Evolutionary conservation across 1,140 invertebrate species (phyloP).

Genomic region (Parapsyche elsis): DNA sequence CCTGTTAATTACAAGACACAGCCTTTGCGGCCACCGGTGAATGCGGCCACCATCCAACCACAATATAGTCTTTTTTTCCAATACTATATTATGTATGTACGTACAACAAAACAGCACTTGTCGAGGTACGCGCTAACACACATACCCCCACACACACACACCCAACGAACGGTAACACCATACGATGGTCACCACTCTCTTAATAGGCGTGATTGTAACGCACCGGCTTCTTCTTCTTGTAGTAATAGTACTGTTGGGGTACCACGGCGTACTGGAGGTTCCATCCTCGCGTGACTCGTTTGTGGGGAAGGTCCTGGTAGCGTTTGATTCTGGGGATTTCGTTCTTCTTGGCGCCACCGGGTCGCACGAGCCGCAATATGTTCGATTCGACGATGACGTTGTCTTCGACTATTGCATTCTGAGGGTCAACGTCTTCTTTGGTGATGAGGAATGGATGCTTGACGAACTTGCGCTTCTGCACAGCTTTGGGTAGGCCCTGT

Average conservation of each 20-base stretch:
- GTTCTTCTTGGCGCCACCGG: slow-evolving; percentile 56
- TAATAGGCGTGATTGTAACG: slow-evolving; percentile 4
- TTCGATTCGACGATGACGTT: slow-evolving; percentile 66
- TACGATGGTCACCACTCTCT: neutral
- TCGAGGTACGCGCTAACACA: neutral
- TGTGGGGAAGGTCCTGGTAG: slow-evolving; percentile 56
- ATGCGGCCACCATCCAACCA: neutral
- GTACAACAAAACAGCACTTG: neutral
- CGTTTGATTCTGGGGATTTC: slow-evolving; percentile 55
- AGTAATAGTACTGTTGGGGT: slow-evolving; percentile 59
- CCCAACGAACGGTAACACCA: neutral
- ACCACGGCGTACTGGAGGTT: slow-evolving; percentile 67
- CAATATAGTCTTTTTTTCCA: too few species aligned
- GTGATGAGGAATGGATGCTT: slow-evolving; percentile 54
- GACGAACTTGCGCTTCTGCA: slow-evolving; percentile 43
- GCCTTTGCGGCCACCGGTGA: slow-evolving; percentile 14
- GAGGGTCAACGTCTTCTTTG: slow-evolving; percentile 57
- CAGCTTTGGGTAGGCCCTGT: neutral
- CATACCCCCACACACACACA: too few species aligned
- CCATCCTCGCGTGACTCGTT: slow-evolving; percentile 64
- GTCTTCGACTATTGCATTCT: slow-evolving; percentile 62
- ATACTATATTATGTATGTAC: neutral
- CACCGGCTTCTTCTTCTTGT: slow-evolving; percentile 42
- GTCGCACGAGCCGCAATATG: slow-evolving; percentile 61
- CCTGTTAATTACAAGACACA: slow-evolving; percentile 14